A percentile compares a stretch with the other conserved stretches of the same genome.
Conservation (phyloP, 2,113 vertebrate genomes). For the Micronisus gabar region DNA sequence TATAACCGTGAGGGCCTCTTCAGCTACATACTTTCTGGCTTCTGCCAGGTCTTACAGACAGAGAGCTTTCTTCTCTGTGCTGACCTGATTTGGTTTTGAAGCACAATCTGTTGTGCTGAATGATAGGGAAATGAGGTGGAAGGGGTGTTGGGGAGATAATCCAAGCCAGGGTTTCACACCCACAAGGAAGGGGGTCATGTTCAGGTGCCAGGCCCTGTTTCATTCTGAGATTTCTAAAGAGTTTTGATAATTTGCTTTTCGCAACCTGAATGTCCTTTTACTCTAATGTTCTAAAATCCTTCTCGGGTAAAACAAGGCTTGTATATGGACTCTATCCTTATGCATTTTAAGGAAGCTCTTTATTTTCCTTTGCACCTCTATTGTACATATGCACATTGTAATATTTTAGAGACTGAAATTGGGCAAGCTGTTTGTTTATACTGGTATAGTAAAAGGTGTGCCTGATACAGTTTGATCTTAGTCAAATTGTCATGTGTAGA, state of each 20-base stretch:
- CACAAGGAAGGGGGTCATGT: neutral
- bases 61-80: neutral
- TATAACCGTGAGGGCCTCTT: neutral
- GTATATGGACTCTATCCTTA: neutral
- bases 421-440: neutral
- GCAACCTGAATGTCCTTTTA: neutral
- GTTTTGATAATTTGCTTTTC: neutral
- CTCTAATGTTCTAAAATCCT: neutral
- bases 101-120: fast-evolving
- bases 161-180: neutral
- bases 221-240: neutral
- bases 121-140: neutral
- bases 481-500: fast-evolving
- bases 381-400: neutral
- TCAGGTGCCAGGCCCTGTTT: neutral
- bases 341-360: neutral
- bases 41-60: neutral
- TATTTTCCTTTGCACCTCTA: neutral
- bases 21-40: neutral
- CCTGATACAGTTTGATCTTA: neutral
- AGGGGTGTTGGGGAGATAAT: fast-evolving
- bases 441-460: neutral
- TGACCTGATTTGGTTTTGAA: neutral
- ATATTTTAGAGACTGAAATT: neutral
- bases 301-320: neutral